Evolutionary conservation across 37 sponge, comb jelly and placozoan species (phyloP).

Genomic region (Bolinopsis microptera): DNA sequence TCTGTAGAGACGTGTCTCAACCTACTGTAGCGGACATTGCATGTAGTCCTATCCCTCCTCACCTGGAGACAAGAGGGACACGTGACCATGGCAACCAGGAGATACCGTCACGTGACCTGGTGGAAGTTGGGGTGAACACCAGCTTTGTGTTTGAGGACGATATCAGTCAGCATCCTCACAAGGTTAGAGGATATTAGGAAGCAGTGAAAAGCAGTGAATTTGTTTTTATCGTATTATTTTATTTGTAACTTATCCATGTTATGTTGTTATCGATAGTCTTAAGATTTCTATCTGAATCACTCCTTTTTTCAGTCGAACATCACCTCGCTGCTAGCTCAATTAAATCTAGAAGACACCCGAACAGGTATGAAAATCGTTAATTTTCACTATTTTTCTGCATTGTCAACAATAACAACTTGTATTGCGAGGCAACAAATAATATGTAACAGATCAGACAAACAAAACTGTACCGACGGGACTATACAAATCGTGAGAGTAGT

Average conservation of each 20-base stretch:
- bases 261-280: no score
- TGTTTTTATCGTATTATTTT: no score
- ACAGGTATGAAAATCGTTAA: neutral
- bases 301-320: constrained; percentile 7
- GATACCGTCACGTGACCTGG: constrained; percentile 4
- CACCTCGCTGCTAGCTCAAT: neutral
- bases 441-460: no score
- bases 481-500: no score
- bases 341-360: constrained; percentile 25
- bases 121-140: constrained; percentile 8
- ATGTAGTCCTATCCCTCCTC: neutral
- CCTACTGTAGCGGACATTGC: neutral
- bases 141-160: neutral
- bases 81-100: neutral
- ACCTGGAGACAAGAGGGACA: neutral
- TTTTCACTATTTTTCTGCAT: no score
- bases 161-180: neutral
- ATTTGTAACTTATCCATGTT: no score
- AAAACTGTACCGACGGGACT: no score
- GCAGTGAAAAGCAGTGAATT: no score
- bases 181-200: neutral
- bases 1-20: neutral
- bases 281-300: no score
- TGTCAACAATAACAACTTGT: no score
- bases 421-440: no score